These are phyloP conservation scores for Galleria mellonella DNA, from an alignment of 1,140 invertebrate species.

Conservation along the genomic window DNA sequence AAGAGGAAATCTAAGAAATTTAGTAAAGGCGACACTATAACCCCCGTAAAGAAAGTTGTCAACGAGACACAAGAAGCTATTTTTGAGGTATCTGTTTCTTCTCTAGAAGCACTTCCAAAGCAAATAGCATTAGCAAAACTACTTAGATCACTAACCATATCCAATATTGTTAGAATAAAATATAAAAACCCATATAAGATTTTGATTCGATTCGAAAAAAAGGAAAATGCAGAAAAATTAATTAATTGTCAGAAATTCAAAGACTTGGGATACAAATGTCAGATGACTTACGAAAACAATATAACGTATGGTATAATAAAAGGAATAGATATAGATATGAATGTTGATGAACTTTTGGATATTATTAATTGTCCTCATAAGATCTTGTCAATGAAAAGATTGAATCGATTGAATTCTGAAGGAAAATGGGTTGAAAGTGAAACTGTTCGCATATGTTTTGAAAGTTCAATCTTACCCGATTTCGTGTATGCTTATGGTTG, in stretches of 20 bases:
- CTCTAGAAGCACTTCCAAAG: conserved; percentile 11
- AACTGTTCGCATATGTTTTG: neutral
- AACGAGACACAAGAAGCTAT: too few species aligned
- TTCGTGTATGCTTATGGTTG: neutral
- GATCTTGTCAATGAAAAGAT: neutral
- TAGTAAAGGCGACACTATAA: too few species aligned
- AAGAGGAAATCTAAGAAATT: too few species aligned
- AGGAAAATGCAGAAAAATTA: conserved; percentile 11
- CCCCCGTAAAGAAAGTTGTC: too few species aligned
- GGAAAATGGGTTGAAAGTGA: neutral
- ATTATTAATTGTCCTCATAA: neutral
- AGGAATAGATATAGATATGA: neutral
- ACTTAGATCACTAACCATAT: conserved; percentile 13
- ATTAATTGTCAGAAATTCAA: conserved; percentile 6
- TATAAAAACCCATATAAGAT: conserved; percentile 20
- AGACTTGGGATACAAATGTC: conserved; percentile 5
- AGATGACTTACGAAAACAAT: conserved; percentile 3
- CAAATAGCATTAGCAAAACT: conserved; percentile 22
- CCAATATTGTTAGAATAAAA: conserved; percentile 15
- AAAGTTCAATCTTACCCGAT: neutral
- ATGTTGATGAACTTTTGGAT: conserved; percentile 5
- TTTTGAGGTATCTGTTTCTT: conserved; percentile 6
- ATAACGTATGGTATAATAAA: conserved; percentile 15
- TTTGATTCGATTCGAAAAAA: conserved; percentile 7
- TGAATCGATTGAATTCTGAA: neutral